Conservation (phyloP, 2,797 vertebrate species). For the Lemur catta region DNA sequence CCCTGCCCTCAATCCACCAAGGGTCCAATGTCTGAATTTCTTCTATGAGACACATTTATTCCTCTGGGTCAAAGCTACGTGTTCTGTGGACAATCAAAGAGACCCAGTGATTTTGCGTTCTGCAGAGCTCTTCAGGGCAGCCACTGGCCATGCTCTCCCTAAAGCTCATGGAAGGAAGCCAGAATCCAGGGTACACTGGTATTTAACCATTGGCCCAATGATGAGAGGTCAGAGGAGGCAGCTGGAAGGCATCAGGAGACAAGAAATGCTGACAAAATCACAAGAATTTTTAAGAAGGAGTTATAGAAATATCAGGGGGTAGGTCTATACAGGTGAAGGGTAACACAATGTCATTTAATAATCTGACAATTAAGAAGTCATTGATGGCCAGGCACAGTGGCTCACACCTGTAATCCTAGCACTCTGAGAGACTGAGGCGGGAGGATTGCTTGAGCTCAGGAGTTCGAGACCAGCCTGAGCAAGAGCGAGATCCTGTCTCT, state of each 20-base stretch:
- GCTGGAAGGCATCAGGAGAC: neutral
- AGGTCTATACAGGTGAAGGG: neutral
- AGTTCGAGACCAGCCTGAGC: neutral
- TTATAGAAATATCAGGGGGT: neutral
- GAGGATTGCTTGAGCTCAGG: neutral
- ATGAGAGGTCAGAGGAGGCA: neutral
- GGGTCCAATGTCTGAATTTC: neutral
- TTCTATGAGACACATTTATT: constrained; percentile 5
- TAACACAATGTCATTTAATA: neutral
- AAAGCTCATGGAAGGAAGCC: neutral
- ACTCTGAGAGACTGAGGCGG: neutral
- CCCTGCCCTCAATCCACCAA: neutral
- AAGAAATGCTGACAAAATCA: neutral
- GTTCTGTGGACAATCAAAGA: neutral
- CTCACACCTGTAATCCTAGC: neutral
- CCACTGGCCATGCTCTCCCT: neutral
- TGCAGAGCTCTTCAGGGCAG: neutral
- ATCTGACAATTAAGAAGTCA: neutral
- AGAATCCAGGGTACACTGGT: neutral
- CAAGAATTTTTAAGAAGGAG: neutral
- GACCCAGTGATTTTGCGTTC: neutral
- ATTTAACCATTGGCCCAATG: neutral
- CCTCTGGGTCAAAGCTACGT: neutral
- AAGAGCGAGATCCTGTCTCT: neutral
- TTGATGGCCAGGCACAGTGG: neutral